Evolutionary conservation across 2,888 invertebrate genomes (phyloP), one percentile per base, ranked within the genome.

Genomic region (Scaptomyza cyrtandrae): DNA sequence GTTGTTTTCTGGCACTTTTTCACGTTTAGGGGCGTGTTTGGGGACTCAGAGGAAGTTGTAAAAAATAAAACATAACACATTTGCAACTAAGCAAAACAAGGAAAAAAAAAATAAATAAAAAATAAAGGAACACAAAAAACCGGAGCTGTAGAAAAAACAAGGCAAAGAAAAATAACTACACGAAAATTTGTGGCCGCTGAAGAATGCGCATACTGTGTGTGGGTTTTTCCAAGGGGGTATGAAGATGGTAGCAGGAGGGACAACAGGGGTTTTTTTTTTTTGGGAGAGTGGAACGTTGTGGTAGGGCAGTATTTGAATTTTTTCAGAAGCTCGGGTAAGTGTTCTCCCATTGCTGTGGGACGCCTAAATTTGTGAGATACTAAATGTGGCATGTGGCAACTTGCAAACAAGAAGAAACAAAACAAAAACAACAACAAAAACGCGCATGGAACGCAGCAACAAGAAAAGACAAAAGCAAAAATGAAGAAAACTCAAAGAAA

Each of bases 51-150:
- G 79, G 72, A 88, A 86, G 87, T 81, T 88, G 85, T 87, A 80
- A 86, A 86, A 86, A 88, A 87, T 84, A 85, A 88, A 85, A 84
- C 80, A 88, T 67, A 70, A 71, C 88, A 84, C 88, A 83, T 88
- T 76, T 81, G 76, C 86, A 88, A 86, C 72, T 80, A 62, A 74
- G 62, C 68, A 45, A 68, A 68, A 46, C 48, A 48, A 27, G 35
- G 14, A 3, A 27, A 6, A 19, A 39, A 35, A 11, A 46, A 52
- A n/a, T n/a, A n/a, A n/a, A n/a, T 27, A 59, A 54, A 50, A 64
- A 63, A 24, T 29, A 33, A 29, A 29, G 29, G 7, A 29, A 29
- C 29, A 33, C 10, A 60, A 37, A 29, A 49, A 57, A 45, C 61
- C 46, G 62, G 27, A 75, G 43, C 56, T 35, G 37, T 27, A 27